Base-by-base conservation (phyloP, 2,797 vertebrate species). In the Serranus cabrilla region DNA sequence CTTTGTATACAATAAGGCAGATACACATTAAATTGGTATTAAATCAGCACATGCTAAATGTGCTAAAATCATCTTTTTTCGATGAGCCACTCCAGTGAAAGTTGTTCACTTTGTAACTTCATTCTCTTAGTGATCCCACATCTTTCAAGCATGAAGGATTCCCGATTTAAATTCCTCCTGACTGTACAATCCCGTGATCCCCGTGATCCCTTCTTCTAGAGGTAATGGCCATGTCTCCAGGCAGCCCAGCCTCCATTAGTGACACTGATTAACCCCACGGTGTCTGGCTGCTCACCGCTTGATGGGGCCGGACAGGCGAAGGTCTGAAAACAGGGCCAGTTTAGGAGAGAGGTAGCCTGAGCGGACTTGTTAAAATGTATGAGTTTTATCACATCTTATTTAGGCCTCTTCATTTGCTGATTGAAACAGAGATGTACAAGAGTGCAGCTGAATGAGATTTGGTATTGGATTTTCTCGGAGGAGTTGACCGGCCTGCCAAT, bases 231-330 rank as follows among this genome's bases (percentile, higher is more conserved):
- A 67, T 85, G 78, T 88, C 85, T 90, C 76, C 71, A 62, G 80
- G 84, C 87, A 80, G 77, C 79, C 74, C 47, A 61, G 77, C 82
- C 81, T 91, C 91, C 81, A 92, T 93, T 90, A 93, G 90, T 85
- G 87, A 88, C 90, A 86, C 86, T 91, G 91, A 93, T 94, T 94
- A 94, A 93, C 89, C 92, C 77, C n/a, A 43, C 51, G 18, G 71
- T 87, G 82, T 89, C 76, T 83, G 80, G 63, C 74, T 58, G 56
- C 73, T 76, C 64, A 37, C 52, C 1, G 16, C 46, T 70, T 89
- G 87, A 93, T 91, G 83, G 81, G 69, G 78, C 82, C 20, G 73
- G 85, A 92, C 84, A 87, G 89, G 56, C 65, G 25, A 71, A 72
- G 81, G 67, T 76, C 59, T 62, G 50, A 64, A 56, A 85, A 56